Evolutionary conservation across 30 jellyfish, hydroid and myxozoan genomes (phyloP).

Genomic region (Sanderia malayensis): DNA sequence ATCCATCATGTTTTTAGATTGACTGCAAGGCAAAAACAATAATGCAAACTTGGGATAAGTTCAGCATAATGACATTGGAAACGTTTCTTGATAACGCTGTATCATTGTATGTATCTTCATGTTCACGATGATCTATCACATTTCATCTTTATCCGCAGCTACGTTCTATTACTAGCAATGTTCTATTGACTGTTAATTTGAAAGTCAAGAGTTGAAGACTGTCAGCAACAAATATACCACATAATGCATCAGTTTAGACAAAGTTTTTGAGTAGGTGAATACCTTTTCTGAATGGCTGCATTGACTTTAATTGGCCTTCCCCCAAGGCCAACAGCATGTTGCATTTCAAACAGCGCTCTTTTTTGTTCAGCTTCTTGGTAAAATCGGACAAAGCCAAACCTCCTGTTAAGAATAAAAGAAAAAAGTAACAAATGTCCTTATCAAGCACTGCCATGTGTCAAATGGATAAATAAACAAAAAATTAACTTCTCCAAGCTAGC

Average conservation of each 20-base stretch:
- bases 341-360: conserved; percentile 84
- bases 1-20: conserved; percentile 16
- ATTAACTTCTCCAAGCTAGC: not conserved
- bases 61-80: too few relatives aligned
- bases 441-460: too few relatives aligned
- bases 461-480: not conserved
- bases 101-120: not conserved
- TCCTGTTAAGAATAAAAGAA: conserved; percentile 56
- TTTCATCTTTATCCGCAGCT: too few relatives aligned
- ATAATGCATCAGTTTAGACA: not conserved
- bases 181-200: not conserved
- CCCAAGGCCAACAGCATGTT: conserved; percentile 83
- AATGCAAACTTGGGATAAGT: too few relatives aligned
- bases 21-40: conserved; percentile 1
- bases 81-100: not conserved
- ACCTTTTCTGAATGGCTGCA: conserved; percentile 71
- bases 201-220: not conserved
- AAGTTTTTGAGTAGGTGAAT: too few relatives aligned
- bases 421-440: not conserved
- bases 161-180: not conserved
- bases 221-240: not conserved
- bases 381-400: conserved; percentile 94
- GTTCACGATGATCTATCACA: not conserved
- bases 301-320: conserved; percentile 75
- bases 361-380: conserved; percentile 72